Base-by-base conservation (phyloP, 2,888 invertebrate species). In the Polydrusus cervinus region DNA sequence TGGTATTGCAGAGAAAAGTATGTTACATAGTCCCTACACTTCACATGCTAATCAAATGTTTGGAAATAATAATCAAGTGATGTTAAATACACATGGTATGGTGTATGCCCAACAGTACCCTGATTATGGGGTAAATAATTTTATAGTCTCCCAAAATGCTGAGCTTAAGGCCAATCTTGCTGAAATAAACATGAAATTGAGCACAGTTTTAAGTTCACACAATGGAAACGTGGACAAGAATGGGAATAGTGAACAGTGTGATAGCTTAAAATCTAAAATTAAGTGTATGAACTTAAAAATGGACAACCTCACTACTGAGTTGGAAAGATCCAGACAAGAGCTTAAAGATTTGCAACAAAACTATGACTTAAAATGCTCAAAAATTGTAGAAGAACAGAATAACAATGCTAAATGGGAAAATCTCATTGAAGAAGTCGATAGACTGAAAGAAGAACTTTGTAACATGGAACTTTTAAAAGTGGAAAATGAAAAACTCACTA, bases 81-180 rank as follows among this genome's bases (percentile, higher is more conserved):
- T 57, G 9, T 30, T 65, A 25, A 69, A 74, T 55, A 62, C 69
- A 40, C 71, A 51, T 25, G 51, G 66, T 45, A 51, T 79, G 60
- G 38, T 79, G 38, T 69, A 80, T 30, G 60, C 73, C 40, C 79
- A 80, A 55, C 62, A 79, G 1, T 34, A 78, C 45, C 70, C 72
- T 38, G 82, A 86, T 78, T 88, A 89, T 55, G 88, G 88, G 76
- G 82, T 90, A 51, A 89, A 89, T 78, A 75, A 77, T 20, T 85
- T 91, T 79, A 87, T 92, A 74, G 82, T 92, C 64, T 87, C 90
- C 16, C 91, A 92, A 75, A 92, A 92, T 82, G 88, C 91, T 9
- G 93, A 93, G 84, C 85, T 93, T n/a, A 88, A 92, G 77, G 89
- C 92, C 86, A 89, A 90, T 78, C 86, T 93, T 76, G 87, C 89